A percentile compares a stretch with the other conserved stretches of the same genome.
phyloP scores from a whole-genome alignment of 1,140 invertebrate genomes.

The Pygmarrhopalites habei region DNA sequence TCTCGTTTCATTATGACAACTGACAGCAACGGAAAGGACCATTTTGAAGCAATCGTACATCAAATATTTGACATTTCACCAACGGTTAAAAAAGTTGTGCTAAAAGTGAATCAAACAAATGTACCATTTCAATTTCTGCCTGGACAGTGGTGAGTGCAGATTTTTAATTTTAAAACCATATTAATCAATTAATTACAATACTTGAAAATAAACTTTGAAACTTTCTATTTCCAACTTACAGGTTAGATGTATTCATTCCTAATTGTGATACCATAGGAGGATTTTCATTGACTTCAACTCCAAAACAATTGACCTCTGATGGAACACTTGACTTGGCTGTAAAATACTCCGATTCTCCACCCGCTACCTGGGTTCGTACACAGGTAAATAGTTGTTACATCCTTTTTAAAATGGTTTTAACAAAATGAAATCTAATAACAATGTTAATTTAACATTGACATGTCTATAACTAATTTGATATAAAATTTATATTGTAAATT shows the following conservation, averaged over 20 bases:
- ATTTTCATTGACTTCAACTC: constrained; percentile 45
- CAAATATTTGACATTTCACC: constrained; percentile 25
- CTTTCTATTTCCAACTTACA: constrained; percentile 21
- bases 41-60: constrained; percentile 16
- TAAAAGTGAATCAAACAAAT: neutral
- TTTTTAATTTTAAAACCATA: neutral
- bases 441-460: too few relatives aligned
- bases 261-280: constrained; percentile 43
- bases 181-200: neutral
- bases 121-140: constrained; percentile 27
- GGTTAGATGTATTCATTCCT: constrained; percentile 47
- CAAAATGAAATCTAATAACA: too few relatives aligned
- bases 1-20: neutral
- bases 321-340: constrained; percentile 43
- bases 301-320: constrained; percentile 38
- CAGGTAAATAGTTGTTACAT: too few relatives aligned
- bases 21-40: neutral
- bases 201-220: neutral
- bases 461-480: too few relatives aligned
- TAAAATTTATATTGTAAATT: too few relatives aligned
- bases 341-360: constrained; percentile 44
- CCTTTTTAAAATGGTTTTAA: too few relatives aligned
- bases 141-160: constrained; percentile 32
- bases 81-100: constrained; percentile 28
- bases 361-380: constrained; percentile 45